A percentile compares a stretch with the other conserved stretches of the same genome.
Conservation (phyloP, 2,888 invertebrate genomes). For the Leptura quadrifasciata region DNA sequence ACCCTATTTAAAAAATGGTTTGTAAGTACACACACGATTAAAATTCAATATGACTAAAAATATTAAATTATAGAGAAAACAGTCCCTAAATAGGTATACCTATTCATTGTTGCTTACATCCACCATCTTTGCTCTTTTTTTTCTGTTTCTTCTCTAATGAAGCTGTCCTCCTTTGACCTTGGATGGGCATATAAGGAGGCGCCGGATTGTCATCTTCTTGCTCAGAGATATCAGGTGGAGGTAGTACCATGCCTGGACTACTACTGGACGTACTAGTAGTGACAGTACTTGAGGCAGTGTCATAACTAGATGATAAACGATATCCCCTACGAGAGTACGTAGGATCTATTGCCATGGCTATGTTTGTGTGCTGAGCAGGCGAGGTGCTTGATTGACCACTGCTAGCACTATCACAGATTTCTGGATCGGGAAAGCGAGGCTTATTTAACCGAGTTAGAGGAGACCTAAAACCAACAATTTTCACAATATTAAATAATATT, state of each 20-base stretch:
- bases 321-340: slow-evolving; percentile 75
- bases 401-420: slow-evolving; percentile 58
- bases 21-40: slow-evolving; percentile 3
- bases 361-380: slow-evolving; percentile 75
- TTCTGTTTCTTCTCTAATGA: slow-evolving; percentile 79
- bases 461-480: slow-evolving; percentile 54
- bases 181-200: slow-evolving; percentile 87
- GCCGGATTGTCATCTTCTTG: slow-evolving; percentile 76
- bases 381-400: slow-evolving; percentile 58
- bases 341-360: slow-evolving; percentile 82
- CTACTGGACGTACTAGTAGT: slow-evolving; percentile 69
- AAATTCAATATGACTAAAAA: background rate
- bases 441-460: slow-evolving; percentile 67
- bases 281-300: slow-evolving; percentile 69
- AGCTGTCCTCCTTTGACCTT: slow-evolving; percentile 82
- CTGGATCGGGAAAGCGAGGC: slow-evolving; percentile 70
- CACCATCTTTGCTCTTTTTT: slow-evolving; percentile 69
- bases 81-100: slow-evolving; percentile 1
- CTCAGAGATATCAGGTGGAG: slow-evolving; percentile 66
- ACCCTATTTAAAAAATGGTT: background rate
- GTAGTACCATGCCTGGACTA: slow-evolving; percentile 67
- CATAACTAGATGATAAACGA: slow-evolving; percentile 68
- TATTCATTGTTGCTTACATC: slow-evolving; percentile 70
- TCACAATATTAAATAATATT: too few relatives aligned
- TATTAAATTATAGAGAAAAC: background rate